A percentile compares a stretch with the other conserved stretches of the same genome.
phyloP scores from a whole-genome alignment of 2,888 invertebrate genomes.

The Yponomeuta malinellus region DNA sequence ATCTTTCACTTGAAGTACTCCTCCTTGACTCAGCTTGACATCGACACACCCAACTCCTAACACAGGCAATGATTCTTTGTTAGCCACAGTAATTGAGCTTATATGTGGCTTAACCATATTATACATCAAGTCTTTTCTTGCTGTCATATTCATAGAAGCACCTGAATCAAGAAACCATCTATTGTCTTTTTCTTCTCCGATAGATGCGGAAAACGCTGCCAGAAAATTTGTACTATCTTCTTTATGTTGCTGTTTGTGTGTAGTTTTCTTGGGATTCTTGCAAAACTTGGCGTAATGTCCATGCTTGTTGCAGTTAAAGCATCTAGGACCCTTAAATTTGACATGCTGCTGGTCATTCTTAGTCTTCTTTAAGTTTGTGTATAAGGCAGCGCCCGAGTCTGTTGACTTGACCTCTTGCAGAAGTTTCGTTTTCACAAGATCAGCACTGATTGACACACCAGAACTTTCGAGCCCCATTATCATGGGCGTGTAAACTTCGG shows the following conservation, averaged over 20 bases:
- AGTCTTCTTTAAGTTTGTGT: not conserved
- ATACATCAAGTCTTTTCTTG: not conserved
- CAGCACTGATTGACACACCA: too few relatives aligned
- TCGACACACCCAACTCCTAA: conserved; percentile 15
- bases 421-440: too few relatives aligned
- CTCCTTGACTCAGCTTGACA: not conserved
- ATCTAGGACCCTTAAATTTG: conserved; percentile 23
- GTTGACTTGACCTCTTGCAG: too few relatives aligned
- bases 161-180: conserved; percentile 14
- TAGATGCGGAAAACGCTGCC: conserved; percentile 25
- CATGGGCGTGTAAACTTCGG: too few relatives aligned
- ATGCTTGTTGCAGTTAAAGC: conserved; percentile 25
- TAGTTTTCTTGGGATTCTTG: conserved; percentile 17
- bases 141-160: conserved; percentile 16
- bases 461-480: too few relatives aligned
- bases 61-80: conserved; percentile 23
- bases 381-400: conserved; percentile 1
- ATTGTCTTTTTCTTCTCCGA: conserved; percentile 8
- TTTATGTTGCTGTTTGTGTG: not conserved
- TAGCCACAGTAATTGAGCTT: conserved; percentile 23
- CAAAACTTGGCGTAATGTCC: conserved; percentile 20
- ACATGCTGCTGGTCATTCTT: not conserved
- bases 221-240: conserved; percentile 19
- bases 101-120: conserved; percentile 17
- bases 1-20: conserved; percentile 25